phyloP scores from a whole-genome alignment of 1,140 invertebrate genomes.

The Zaprionus ornatus region DNA sequence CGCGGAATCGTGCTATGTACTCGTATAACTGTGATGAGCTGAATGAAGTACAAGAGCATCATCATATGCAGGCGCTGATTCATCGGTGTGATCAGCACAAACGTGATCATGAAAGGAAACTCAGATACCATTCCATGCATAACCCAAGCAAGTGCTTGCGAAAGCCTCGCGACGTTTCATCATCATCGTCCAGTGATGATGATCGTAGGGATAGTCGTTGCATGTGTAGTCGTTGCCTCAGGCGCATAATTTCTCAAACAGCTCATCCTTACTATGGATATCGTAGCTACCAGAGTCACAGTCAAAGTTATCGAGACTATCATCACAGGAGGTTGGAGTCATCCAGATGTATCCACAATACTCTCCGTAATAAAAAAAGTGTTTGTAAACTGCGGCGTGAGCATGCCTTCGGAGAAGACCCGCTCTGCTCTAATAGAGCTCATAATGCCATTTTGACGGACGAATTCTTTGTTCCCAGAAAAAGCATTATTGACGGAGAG shows the following conservation, averaged over 20 bases:
- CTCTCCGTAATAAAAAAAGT: constrained; percentile 6
- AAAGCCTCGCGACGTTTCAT: constrained; percentile 45
- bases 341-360: constrained; percentile 20
- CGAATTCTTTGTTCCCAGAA: constrained; percentile 69
- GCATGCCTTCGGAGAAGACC: constrained; percentile 21
- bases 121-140: constrained; percentile 38
- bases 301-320: constrained; percentile 25
- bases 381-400: constrained; percentile 30
- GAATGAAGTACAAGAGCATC: constrained; percentile 57
- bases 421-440: constrained; percentile 53
- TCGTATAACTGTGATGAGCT: constrained; percentile 48
- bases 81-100: constrained; percentile 33
- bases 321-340: constrained; percentile 16
- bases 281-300: constrained; percentile 18
- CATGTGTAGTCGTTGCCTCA: constrained; percentile 37
- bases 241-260: constrained; percentile 32
- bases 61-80: constrained; percentile 53
- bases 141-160: constrained; percentile 54
- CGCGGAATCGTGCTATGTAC: constrained; percentile 57
- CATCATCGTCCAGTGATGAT: constrained; percentile 55
- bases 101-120: constrained; percentile 34
- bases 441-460: constrained; percentile 71
- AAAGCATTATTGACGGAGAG: constrained; percentile 15
- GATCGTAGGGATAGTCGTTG: constrained; percentile 29
- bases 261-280: constrained; percentile 44